These are phyloP conservation scores for Stomorhina lunata DNA, from an alignment of 2,888 invertebrate genomes.

Conservation along the genomic window DNA sequence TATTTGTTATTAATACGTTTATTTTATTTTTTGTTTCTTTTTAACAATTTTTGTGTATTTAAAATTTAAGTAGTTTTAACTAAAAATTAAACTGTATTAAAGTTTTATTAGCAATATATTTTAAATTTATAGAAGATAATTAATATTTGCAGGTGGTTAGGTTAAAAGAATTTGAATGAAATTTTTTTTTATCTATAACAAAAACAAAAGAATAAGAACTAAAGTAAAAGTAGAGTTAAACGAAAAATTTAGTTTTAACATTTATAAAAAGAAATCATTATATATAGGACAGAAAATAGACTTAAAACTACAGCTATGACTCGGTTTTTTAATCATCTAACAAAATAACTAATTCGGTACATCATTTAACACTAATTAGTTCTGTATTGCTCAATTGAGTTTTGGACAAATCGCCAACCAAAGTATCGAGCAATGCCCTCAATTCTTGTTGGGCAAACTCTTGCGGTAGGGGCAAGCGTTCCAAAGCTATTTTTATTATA, in stretches of 20 bases:
- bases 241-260: neutral
- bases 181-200: constrained; percentile 13
- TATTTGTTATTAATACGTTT: neutral
- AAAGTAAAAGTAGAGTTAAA: neutral
- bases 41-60: constrained; percentile 15
- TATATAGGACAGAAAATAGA: constrained; percentile 7
- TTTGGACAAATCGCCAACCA: constrained; percentile 73
- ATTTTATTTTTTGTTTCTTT: constrained; percentile 21
- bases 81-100: neutral
- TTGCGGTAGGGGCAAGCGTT: constrained; percentile 79
- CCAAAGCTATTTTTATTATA: constrained; percentile 77
- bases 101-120: neutral
- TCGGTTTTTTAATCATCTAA: constrained; percentile 4
- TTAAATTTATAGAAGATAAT: neutral
- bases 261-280: neutral
- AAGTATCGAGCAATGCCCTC: constrained; percentile 73
- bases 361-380: constrained; percentile 58
- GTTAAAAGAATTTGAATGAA: neutral
- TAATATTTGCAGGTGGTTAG: neutral
- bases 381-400: constrained; percentile 64
- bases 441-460: constrained; percentile 79
- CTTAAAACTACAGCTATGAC: constrained; percentile 26
- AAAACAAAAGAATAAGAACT: neutral
- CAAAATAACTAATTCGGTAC: neutral
- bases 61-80: neutral